phyloP scores from a whole-genome alignment of 2,113 vertebrate genomes.

The Microcebus ravelobensis region DNA sequence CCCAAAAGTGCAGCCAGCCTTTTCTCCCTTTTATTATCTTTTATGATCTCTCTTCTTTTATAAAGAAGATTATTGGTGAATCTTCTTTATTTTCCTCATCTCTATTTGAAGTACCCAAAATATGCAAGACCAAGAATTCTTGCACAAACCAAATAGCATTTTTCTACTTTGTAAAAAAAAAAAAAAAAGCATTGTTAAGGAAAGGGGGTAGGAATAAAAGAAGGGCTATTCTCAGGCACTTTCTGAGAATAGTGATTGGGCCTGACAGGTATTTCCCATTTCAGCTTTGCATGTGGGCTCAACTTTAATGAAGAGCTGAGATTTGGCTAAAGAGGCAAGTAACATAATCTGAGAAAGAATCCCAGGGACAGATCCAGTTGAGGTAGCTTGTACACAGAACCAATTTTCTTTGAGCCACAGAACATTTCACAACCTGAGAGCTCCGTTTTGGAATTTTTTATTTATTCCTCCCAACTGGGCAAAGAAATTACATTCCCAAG shows the following conservation, averaged over 20 bases:
- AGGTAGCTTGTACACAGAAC: neutral
- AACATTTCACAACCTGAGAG: constrained; percentile 71
- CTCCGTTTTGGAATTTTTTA: constrained; percentile 55
- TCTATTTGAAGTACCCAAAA: neutral
- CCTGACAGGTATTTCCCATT: constrained; percentile 45
- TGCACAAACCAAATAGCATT: constrained; percentile 37
- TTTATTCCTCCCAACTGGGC: constrained; percentile 55
- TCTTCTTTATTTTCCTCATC: constrained; percentile 2
- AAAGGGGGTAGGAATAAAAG: neutral
- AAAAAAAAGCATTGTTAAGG: neutral
- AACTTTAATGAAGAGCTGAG: neutral
- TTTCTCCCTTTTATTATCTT: constrained; percentile 20
- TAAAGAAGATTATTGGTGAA: neutral
- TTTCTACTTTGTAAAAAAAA: neutral
- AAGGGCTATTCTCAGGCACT: neutral
- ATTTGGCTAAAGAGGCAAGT: constrained; percentile 46
- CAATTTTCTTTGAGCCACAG: constrained; percentile 62
- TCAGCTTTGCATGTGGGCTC: neutral
- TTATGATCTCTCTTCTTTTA: constrained; percentile 56
- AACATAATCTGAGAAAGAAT: constrained; percentile 50
- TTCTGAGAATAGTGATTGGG: constrained; percentile 4
- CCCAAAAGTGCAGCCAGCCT: constrained; percentile 12
- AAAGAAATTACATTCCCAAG: constrained; percentile 67
- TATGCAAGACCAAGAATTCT: constrained; percentile 13
- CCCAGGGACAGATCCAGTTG: neutral